Evolutionary conservation across 2,797 vertebrate species (phyloP).

Genomic region (Acropternis orthonyx): DNA sequence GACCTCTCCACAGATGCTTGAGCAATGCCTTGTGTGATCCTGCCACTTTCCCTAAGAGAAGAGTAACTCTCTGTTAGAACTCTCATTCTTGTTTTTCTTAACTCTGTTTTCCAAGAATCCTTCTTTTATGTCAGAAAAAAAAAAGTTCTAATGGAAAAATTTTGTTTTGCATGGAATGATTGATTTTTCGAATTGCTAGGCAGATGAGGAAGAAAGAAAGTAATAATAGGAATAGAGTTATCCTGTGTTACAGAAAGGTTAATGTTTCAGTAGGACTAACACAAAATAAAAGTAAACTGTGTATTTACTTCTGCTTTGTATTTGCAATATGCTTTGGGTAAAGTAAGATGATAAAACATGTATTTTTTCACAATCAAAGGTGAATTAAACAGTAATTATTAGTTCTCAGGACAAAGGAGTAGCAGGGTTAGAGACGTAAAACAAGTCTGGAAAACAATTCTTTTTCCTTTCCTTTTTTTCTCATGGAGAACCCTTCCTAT

Average conservation of each 20-base stretch:
- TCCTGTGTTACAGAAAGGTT: background rate
- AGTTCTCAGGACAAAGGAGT: background rate
- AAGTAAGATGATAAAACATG: background rate
- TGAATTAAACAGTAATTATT: background rate
- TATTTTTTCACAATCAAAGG: background rate
- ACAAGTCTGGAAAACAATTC: background rate
- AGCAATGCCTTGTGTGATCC: background rate
- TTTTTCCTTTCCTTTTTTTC: background rate
- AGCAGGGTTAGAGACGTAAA: background rate
- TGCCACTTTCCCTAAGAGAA: background rate
- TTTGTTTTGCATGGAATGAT: background rate
- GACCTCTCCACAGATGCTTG: fast-evolving
- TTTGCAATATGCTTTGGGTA: background rate
- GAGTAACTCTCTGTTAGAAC: background rate
- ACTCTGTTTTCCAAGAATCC: background rate
- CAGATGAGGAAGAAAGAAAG: background rate
- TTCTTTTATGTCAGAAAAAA: background rate
- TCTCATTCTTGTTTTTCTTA: background rate
- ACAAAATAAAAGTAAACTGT: background rate
- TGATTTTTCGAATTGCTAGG: background rate
- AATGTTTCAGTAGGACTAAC: background rate
- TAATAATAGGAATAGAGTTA: background rate
- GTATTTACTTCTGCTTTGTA: background rate
- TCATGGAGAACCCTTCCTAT: background rate
- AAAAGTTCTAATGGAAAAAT: background rate